phyloP scores from a whole-genome alignment of 2,797 vertebrate species.

The Anguilla marmorata region DNA sequence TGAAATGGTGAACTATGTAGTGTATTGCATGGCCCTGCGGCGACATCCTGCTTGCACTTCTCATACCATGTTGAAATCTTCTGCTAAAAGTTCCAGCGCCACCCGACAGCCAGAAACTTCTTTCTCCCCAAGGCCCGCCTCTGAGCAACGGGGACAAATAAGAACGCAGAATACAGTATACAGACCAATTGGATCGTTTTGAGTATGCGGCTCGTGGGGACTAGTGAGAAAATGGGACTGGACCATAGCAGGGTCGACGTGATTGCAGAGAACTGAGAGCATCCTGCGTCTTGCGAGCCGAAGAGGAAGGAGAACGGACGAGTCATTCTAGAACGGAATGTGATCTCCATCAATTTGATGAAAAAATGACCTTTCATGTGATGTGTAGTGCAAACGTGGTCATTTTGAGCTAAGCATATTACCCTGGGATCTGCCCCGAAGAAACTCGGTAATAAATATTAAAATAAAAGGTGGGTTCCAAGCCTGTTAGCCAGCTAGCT shows the following conservation, averaged over 20 bases:
- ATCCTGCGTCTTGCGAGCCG: background rate
- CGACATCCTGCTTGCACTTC: background rate
- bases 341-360: background rate
- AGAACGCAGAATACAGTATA: background rate
- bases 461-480: slow-evolving; percentile 15
- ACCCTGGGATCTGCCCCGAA: background rate
- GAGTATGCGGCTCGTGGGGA: background rate
- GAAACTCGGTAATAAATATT: slow-evolving; percentile 27
- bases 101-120: background rate
- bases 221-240: background rate
- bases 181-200: background rate
- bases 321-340: background rate
- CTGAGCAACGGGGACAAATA: background rate
- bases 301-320: background rate
- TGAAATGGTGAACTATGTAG: too few relatives aligned
- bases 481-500: slow-evolving; percentile 9
- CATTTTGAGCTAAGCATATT: background rate
- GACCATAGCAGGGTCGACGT: background rate
- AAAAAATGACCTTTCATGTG: background rate
- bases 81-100: background rate
- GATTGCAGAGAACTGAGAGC: background rate
- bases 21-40: background rate
- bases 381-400: background rate
- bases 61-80: background rate
- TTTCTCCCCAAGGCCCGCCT: background rate